These are phyloP conservation scores for Telmatherina bonti DNA, from an alignment of 2,797 vertebrate genomes.

Conservation along the genomic window DNA sequence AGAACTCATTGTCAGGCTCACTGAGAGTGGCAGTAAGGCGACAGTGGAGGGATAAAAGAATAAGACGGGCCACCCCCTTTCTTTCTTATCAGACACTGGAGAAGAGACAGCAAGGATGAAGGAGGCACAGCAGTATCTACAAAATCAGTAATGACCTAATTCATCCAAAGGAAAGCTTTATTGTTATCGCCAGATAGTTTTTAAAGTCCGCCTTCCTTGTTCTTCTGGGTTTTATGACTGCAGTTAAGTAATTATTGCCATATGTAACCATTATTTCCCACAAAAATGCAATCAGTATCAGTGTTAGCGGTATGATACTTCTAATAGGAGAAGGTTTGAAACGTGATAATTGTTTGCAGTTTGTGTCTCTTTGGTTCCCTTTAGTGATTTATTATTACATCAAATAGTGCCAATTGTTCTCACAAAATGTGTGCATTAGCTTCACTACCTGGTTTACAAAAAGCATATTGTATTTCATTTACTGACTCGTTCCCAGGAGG, in stretches of 20 bases:
- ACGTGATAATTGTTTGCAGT: too few relatives aligned
- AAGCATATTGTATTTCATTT: background rate
- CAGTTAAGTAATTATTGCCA: too few relatives aligned
- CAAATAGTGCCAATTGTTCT: background rate
- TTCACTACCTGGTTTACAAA: background rate
- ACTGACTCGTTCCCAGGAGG: background rate
- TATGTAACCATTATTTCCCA: too few relatives aligned
- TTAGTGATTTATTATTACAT: background rate
- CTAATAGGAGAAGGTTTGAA: too few relatives aligned
- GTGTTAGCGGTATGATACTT: background rate
- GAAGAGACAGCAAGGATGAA: conserved; percentile 23
- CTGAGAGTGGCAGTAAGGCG: conserved; percentile 62
- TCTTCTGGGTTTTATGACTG: background rate
- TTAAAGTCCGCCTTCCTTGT: background rate
- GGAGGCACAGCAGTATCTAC: conserved; percentile 8
- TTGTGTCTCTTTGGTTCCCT: too few relatives aligned
- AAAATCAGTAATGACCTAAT: conserved; percentile 6
- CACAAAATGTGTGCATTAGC: background rate
- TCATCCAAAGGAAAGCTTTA: background rate
- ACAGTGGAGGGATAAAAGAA: conserved; percentile 50
- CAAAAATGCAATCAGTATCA: background rate
- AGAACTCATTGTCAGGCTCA: conserved; percentile 47
- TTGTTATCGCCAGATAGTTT: background rate
- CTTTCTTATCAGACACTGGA: conserved; percentile 47
- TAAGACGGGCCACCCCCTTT: conserved; percentile 22